Evolutionary conservation across 2,113 vertebrate genomes (phyloP), one percentile per base, ranked within the genome.

Genomic region (Cairina moschata): DNA sequence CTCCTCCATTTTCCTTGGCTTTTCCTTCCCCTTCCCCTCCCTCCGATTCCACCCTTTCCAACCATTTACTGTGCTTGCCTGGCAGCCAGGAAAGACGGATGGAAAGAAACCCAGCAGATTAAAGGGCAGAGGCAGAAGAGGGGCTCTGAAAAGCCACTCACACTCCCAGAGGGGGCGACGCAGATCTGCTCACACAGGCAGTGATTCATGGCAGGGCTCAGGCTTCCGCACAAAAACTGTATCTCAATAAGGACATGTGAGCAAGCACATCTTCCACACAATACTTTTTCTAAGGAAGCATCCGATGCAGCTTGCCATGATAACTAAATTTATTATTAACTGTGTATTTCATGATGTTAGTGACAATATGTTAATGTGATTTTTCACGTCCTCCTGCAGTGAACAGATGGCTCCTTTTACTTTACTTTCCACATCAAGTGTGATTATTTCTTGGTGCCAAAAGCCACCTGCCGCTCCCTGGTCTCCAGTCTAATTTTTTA

Each of bases 381-480:
- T 99, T 98, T 99, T 98, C 98, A 98, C 98, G 98, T 98, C 98
- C 98, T 99, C 99, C 99, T 98, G 98, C 98, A 98, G 98, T 96
- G 99, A 99, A 98, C 99, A 99, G 99, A 99, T 99, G 99, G 99
- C 98, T 99, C 98, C 99, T 99, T 99, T 99, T 99, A 99, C 99
- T 99, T 99, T 99, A 99, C 99, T 99, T 99, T 99, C 99, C 99
- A 99, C 99, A 99, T 99, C 99, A 99, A 99, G 98, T 99, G 98
- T 98, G 99, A 99, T 99, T 99, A 99, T 99, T 99, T 99, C 98
- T 99, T 99, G 98, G 98, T 99, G 99, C 99, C 99, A 99, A 99
- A 99, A 99, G 99, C 99, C 99, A 99, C 99, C 99, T 99, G 99
- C 99, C 98, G 99, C 98, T 99, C 98, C 97, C 98, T 91, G 98